These are phyloP conservation scores for Catharus ustulatus DNA, from an alignment of 2,797 vertebrate genomes.

Conservation along the genomic window DNA sequence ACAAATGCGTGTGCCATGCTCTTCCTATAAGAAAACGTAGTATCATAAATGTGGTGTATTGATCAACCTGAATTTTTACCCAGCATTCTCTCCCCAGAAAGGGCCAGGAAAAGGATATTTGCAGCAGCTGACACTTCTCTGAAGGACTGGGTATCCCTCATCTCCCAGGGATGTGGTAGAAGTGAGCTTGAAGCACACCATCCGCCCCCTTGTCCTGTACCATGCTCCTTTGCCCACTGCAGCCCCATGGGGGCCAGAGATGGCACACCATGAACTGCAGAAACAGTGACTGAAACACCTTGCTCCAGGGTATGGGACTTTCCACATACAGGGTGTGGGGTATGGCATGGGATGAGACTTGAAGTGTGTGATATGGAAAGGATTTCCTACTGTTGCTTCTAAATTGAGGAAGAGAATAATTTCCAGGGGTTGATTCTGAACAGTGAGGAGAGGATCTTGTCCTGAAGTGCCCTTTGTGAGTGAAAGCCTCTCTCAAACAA, in stretches of 20 bases:
- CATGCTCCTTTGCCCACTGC: not conserved
- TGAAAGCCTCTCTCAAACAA: not conserved
- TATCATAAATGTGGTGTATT: not conserved
- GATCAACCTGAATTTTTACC: not conserved
- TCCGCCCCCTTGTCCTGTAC: not conserved
- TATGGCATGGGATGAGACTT: not conserved
- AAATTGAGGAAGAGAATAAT: not conserved
- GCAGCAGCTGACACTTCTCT: not conserved
- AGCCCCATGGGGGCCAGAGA: not conserved
- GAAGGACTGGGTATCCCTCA: not conserved
- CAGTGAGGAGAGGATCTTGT: not conserved
- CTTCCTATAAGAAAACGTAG: not conserved
- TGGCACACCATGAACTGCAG: rapidly evolving
- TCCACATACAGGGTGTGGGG: rapidly evolving
- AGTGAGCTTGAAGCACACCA: not conserved
- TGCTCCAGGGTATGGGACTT: not conserved
- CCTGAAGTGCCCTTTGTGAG: not conserved
- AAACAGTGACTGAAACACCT: not conserved
- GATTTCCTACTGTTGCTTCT: not conserved
- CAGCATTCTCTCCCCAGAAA: not conserved
- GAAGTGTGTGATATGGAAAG: not conserved
- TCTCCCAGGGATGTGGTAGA: not conserved
- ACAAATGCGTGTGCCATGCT: rapidly evolving
- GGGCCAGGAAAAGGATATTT: not conserved
- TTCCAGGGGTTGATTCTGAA: not conserved